Conservation (phyloP, 2,888 invertebrate genomes). For the Nemoura dubitans region DNA sequence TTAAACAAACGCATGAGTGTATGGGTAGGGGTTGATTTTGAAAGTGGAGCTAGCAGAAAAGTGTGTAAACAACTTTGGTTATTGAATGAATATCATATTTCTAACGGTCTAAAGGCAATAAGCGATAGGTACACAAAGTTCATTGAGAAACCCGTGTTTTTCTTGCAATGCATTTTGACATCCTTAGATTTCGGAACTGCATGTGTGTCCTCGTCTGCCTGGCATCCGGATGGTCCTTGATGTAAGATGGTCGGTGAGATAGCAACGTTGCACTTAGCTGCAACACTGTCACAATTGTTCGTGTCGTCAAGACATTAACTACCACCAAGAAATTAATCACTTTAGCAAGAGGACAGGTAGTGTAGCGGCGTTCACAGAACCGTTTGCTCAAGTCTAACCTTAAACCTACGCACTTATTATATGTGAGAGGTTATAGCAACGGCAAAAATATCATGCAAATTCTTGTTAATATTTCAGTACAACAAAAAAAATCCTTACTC, state of each 20-base stretch:
- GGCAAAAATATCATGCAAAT: too few species aligned
- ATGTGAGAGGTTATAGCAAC: too few species aligned
- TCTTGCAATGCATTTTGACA: not conserved
- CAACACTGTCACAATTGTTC: not conserved
- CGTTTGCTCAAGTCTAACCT: too few species aligned
- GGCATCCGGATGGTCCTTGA: not conserved
- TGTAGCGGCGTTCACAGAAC: too few species aligned
- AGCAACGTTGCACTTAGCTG: not conserved
- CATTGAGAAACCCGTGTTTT: not conserved
- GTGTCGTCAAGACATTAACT: not conserved
- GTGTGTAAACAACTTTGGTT: constrained; percentile 44
- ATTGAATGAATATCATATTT: constrained; percentile 23
- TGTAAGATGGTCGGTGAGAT: not conserved
- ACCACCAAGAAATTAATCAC: not conserved
- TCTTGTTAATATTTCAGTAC: too few species aligned
- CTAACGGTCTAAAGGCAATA: constrained; percentile 9
- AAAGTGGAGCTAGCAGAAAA: constrained; percentile 47
- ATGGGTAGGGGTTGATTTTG: constrained; percentile 8
- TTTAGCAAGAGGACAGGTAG: not conserved
- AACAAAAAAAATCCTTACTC: too few species aligned
- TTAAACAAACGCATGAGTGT: constrained; percentile 18
- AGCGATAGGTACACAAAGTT: not conserved
- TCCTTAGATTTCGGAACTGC: not conserved
- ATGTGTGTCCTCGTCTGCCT: not conserved
- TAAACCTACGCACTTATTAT: too few species aligned